Evolutionary conservation across 2,797 vertebrate genomes (phyloP), one percentile per base, ranked within the genome.

Genomic region (Pogonophryne albipinna): DNA sequence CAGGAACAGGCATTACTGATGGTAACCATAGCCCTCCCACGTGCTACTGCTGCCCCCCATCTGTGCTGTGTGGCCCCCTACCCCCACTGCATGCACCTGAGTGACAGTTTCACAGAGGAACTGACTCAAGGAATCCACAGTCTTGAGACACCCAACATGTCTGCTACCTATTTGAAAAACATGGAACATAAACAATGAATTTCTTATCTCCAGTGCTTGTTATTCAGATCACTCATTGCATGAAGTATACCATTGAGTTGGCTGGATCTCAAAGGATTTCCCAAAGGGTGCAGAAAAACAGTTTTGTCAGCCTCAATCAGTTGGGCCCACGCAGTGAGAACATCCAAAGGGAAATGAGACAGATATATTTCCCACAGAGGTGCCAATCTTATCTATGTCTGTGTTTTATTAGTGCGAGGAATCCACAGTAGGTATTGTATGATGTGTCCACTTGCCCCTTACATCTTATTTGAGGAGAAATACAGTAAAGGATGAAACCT

Each of bases 1-100:
- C 98, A 99, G 95, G 98, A 99, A 87, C 98, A 99, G 93, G 98
- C 95, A 10, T 97, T 99, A 92, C 96, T 99, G 94, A 96, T 99
- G 98, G 98, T 99, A 99, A 99, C 91, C 84, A 75, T 52, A 81
- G 84, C 47, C 42, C 63, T 51, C 68, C 85, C 68, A 53, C 3
- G n/a, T 74, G 61, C 71, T 66, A 63, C 79, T 51, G 44, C 76
- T 31, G 71, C 85, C 62, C 82, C 79, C 74, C 69, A 62, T 83
- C 59, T 85, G 80, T 90, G 84, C 74, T 73, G 59, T 90, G 86
- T 83, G 71, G 53, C 68, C 77, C 71, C 76, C 76, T 10, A 50
- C 58, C 64, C 74, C 74, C 64, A 59, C 66, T 80, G 90, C 88
- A 91, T 91, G 87, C 61, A 66, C 74, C 87, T 13, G 1, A 70